Evolutionary conservation across 2,888 invertebrate species (phyloP).

Genomic region (Molorchus minor): DNA sequence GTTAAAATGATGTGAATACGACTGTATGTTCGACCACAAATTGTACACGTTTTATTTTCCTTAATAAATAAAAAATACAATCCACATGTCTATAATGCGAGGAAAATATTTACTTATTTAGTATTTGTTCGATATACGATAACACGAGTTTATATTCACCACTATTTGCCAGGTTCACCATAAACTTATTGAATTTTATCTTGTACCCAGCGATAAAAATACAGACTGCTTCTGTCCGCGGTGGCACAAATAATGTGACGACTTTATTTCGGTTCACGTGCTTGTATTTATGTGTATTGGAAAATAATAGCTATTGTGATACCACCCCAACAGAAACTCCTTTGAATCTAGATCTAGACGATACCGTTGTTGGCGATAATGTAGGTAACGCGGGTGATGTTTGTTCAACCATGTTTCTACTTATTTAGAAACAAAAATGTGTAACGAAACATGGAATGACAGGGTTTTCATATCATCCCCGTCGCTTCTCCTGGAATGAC

Average conservation of each 20-base stretch:
- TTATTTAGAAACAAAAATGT: no score
- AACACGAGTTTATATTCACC: constrained; percentile 19
- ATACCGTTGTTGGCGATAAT: no score
- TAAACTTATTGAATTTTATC: constrained; percentile 30
- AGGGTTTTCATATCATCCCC: no score
- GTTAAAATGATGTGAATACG: constrained; percentile 18
- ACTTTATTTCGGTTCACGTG: no score
- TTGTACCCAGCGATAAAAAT: constrained; percentile 24
- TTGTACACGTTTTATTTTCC: constrained; percentile 13
- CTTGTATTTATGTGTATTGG: no score
- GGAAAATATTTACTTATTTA: constrained; percentile 25
- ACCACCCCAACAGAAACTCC: no score
- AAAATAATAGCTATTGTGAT: no score
- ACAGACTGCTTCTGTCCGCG: constrained; percentile 21
- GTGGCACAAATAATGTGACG: constrained; percentile 1
- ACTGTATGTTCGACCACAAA: constrained; percentile 6
- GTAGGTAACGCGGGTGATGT: no score
- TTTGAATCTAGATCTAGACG: no score
- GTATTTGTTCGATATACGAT: constrained; percentile 22
- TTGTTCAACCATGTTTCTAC: no score
- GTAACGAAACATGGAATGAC: no score
- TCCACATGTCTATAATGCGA: constrained; percentile 22
- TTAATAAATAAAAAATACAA: constrained; percentile 15
- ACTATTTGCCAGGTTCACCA: constrained; percentile 23
- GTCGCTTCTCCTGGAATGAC: no score